phyloP scores from a whole-genome alignment of 2,797 vertebrate genomes.

The Adelosebastes latens region DNA sequence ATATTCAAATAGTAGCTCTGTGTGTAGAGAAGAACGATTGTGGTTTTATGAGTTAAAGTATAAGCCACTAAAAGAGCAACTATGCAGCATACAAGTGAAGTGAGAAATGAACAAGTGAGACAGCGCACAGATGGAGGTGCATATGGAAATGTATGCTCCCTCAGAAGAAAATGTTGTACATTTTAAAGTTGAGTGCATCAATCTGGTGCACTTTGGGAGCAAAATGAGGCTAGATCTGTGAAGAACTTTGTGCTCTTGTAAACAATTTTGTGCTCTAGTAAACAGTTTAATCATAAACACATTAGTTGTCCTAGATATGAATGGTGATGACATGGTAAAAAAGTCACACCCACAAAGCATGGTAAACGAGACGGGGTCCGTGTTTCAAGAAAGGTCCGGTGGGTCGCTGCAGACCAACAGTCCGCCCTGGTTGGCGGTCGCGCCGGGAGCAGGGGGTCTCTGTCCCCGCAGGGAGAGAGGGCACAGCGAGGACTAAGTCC shows the following conservation, averaged over 20 bases:
- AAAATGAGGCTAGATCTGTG: not conserved
- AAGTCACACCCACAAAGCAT: not conserved
- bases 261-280: not conserved
- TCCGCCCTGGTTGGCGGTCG: not conserved
- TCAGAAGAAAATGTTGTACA: not conserved
- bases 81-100: not conserved
- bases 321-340: not conserved
- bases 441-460: not conserved
- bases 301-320: not conserved
- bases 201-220: not conserved
- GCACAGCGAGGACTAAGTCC: not conserved
- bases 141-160: conserved; percentile 13
- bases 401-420: not conserved
- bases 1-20: not conserved
- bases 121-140: conserved; percentile 24
- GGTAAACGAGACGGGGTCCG: not conserved
- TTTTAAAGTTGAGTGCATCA: not conserved
- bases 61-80: not conserved
- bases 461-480: not conserved
- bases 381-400: not conserved
- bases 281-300: not conserved
- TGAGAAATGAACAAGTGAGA: conserved; percentile 8
- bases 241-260: not conserved
- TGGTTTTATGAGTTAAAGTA: not conserved
- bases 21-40: not conserved